A percentile compares a stretch with the other conserved stretches of the same genome.
Conservation (phyloP, 2,888 invertebrate species). For the Eristalinus aeneus region DNA sequence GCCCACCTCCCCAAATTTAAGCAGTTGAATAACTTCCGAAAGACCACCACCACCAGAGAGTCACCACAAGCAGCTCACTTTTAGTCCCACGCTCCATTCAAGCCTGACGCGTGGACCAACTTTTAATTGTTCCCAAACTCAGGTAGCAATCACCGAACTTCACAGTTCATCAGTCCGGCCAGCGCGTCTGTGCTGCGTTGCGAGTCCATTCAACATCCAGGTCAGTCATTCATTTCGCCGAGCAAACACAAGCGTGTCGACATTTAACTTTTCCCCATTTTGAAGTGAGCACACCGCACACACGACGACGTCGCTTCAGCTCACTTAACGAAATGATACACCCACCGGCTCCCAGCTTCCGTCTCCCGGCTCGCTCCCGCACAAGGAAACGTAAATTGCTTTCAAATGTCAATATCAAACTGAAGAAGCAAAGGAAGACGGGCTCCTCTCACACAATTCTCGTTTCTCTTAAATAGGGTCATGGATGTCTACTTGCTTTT, state of each 20-base stretch:
- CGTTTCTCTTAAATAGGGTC: slow-evolving; percentile 62
- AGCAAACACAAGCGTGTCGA: background rate
- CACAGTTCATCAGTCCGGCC: background rate
- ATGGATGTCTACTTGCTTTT: slow-evolving; percentile 65
- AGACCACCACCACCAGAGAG: background rate
- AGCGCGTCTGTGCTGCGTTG: background rate
- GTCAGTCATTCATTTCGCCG: slow-evolving; percentile 1
- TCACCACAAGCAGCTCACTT: background rate
- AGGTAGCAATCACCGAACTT: background rate
- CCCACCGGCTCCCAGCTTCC: background rate
- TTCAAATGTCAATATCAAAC: slow-evolving; percentile 61
- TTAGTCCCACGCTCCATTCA: background rate
- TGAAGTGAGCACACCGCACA: background rate
- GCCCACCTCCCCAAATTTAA: background rate
- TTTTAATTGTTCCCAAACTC: background rate
- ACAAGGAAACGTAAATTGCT: slow-evolving; percentile 41
- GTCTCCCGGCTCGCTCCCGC: background rate
- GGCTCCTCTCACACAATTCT: slow-evolving; percentile 51
- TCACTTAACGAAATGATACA: background rate
- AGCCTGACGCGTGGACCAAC: background rate
- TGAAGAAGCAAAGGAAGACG: slow-evolving; percentile 9
- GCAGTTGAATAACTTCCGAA: background rate
- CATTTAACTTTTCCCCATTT: background rate
- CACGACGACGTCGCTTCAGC: background rate
- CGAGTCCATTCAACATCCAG: background rate